Evolutionary conservation across 2,113 vertebrate genomes (phyloP).

Genomic region (Narcine bancroftii): DNA sequence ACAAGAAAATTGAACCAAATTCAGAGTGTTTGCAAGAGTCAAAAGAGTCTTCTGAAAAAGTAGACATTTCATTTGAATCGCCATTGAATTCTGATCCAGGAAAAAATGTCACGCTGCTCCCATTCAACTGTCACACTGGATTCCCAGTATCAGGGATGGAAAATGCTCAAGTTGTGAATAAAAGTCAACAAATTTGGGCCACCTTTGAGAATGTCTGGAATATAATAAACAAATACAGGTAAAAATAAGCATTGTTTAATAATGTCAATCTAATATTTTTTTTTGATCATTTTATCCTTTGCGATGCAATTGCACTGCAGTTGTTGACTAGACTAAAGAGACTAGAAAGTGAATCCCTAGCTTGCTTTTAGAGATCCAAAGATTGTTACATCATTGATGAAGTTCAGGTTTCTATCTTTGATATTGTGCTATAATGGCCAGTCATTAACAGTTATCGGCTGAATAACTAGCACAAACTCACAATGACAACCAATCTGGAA

Average conservation of each 20-base stretch:
- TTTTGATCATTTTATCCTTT: background rate
- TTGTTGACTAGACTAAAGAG: background rate
- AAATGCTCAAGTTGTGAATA: conserved; percentile 45
- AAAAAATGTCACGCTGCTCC: background rate
- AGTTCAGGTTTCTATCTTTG: background rate
- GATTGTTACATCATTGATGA: background rate
- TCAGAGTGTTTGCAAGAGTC: background rate
- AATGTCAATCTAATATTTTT: background rate
- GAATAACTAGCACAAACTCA: background rate
- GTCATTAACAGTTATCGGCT: background rate
- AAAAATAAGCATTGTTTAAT: conserved; percentile 29
- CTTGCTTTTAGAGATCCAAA: background rate
- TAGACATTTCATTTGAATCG: background rate
- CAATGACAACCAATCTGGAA: background rate
- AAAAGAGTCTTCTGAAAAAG: background rate
- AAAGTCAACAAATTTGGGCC: conserved; percentile 73
- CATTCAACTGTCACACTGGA: background rate
- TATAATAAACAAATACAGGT: conserved; percentile 70
- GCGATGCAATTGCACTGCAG: background rate
- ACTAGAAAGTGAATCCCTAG: background rate
- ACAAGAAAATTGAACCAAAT: background rate
- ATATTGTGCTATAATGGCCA: background rate
- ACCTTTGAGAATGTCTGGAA: conserved; percentile 80
- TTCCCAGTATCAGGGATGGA: conserved; percentile 49
- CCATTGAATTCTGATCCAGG: background rate